Conservation (phyloP, 2,888 invertebrate species). For the Amiota minor region DNA sequence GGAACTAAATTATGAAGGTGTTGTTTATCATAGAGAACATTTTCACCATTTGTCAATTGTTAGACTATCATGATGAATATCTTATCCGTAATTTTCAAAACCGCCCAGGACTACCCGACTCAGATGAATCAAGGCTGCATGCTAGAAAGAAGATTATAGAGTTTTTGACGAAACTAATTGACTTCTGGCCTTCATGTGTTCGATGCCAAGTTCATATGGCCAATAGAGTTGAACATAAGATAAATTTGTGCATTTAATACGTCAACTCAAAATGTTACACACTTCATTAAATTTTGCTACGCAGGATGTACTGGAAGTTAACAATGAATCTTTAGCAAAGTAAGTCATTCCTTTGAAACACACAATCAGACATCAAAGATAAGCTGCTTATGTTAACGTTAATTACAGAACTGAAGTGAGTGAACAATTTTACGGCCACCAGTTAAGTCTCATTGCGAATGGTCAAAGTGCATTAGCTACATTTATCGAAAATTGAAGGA, state of each 20-base stretch:
- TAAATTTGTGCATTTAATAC: not conserved
- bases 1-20: slow-evolving; percentile 71
- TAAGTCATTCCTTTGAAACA: slow-evolving; percentile 37
- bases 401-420: slow-evolving; percentile 78
- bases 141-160: slow-evolving; percentile 77
- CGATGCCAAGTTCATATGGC: slow-evolving; percentile 86
- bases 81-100: slow-evolving; percentile 82
- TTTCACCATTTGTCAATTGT: slow-evolving; percentile 79
- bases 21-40: slow-evolving; percentile 79
- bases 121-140: slow-evolving; percentile 79
- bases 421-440: slow-evolving; percentile 77
- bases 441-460: slow-evolving; percentile 67
- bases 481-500: slow-evolving; percentile 69
- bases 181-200: slow-evolving; percentile 85
- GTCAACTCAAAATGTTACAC: not conserved
- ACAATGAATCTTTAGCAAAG: slow-evolving; percentile 57
- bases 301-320: slow-evolving; percentile 77
- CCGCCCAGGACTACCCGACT: slow-evolving; percentile 80
- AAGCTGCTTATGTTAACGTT: not conserved
- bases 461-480: slow-evolving; percentile 76
- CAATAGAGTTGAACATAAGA: slow-evolving; percentile 77
- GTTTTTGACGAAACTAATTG: slow-evolving; percentile 64
- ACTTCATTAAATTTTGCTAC: slow-evolving; percentile 70
- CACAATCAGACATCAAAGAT: too few species aligned
- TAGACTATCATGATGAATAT: slow-evolving; percentile 78